Percentiles rank a stretch among this genome's conserved stretches.
Evolutionary conservation across 2,888 invertebrate species (phyloP).

Genomic region (Drosophila borborema): DNA sequence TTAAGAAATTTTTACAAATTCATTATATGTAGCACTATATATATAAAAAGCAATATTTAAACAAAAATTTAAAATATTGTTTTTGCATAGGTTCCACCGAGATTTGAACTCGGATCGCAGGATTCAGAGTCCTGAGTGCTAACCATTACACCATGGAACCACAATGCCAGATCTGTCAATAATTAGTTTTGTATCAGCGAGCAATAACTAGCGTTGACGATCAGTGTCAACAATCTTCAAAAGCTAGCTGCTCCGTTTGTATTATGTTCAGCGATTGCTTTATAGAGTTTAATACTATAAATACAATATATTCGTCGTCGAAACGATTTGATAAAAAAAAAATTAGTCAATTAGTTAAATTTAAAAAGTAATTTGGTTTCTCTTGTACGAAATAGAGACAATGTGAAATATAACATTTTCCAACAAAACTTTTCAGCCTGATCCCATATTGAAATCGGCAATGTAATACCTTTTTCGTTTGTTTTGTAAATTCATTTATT

Average conservation of each 20-base stretch:
- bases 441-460: too few relatives aligned
- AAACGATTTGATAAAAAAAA: not conserved
- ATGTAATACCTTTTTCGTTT: too few relatives aligned
- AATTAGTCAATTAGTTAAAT: too few relatives aligned
- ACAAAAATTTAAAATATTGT: not conserved
- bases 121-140: conserved; percentile 87
- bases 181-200: conserved; percentile 23
- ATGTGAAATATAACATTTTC: too few relatives aligned
- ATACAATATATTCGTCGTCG: not conserved
- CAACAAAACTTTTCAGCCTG: too few relatives aligned
- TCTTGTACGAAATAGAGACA: too few relatives aligned
- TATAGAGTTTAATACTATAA: not conserved
- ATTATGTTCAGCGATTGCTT: not conserved
- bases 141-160: conserved; percentile 87
- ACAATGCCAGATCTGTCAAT: rapidly evolving
- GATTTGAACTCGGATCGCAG: conserved; percentile 86
- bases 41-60: too few relatives aligned
- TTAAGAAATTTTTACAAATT: too few relatives aligned
- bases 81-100: conserved; percentile 83
- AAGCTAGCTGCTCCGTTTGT: not conserved
- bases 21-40: too few relatives aligned
- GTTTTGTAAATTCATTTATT: too few relatives aligned
- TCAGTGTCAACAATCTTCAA: not conserved
- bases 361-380: too few relatives aligned
- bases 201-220: not conserved